These are phyloP conservation scores for Tyto alba DNA, from an alignment of 2,113 vertebrate species.

Conservation along the genomic window DNA sequence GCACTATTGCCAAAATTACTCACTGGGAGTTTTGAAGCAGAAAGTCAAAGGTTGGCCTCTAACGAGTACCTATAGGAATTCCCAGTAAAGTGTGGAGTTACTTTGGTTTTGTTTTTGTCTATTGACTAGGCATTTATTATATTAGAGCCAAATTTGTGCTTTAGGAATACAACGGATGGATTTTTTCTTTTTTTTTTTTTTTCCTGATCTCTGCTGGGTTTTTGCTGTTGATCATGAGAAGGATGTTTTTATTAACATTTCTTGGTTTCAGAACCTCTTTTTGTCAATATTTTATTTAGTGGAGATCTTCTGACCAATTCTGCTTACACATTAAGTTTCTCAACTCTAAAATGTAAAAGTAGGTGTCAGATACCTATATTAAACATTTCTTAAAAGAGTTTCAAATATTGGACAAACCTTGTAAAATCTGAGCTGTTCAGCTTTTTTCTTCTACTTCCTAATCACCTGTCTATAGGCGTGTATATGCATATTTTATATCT, in stretches of 20 bases:
- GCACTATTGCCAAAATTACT: neutral
- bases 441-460: neutral
- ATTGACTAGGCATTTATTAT: neutral
- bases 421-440: neutral
- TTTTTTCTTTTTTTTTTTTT: neutral
- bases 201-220: neutral
- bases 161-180: neutral
- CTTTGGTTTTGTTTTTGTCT: neutral
- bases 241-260: neutral
- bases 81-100: neutral
- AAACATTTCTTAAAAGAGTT: neutral
- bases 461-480: neutral
- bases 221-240: neutral
- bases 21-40: neutral
- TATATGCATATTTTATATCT: neutral
- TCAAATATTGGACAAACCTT: neutral
- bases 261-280: neutral
- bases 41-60: neutral
- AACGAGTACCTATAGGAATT: neutral
- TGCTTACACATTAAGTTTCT: accelerated
- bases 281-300: neutral
- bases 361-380: neutral
- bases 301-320: neutral
- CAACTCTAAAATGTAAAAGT: neutral
- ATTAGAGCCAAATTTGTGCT: neutral